These are phyloP conservation scores for Enteromius trimaculatus DNA, from an alignment of 2,797 vertebrate genomes.

Conservation along the genomic window DNA sequence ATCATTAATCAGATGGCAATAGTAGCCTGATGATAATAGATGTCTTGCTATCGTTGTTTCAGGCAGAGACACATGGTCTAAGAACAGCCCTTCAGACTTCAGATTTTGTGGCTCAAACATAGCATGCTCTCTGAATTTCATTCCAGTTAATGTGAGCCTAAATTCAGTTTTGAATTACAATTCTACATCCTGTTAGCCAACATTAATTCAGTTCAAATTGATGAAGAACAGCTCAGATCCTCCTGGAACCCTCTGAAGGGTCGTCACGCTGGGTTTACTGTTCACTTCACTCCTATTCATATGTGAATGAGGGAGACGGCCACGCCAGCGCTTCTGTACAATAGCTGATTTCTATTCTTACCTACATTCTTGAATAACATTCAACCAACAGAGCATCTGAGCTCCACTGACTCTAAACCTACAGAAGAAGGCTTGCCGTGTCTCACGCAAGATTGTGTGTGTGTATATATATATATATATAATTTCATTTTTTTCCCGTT, in stretches of 20 bases:
- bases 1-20: too few species aligned
- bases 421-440: neutral
- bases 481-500: too few species aligned
- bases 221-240: neutral
- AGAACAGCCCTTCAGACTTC: neutral
- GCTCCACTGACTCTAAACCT: neutral
- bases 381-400: neutral
- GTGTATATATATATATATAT: too few species aligned
- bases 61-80: neutral
- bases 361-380: neutral
- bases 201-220: neutral
- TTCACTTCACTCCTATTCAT: neutral
- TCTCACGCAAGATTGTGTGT: neutral
- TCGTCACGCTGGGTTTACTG: neutral
- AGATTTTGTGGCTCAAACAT: neutral
- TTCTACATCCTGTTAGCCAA: neutral
- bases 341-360: neutral
- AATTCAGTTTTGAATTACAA: neutral
- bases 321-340: neutral
- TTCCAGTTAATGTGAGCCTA: neutral
- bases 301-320: conserved; percentile 8
- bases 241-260: neutral
- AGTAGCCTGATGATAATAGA: too few species aligned
- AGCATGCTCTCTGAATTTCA: neutral
- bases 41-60: too few species aligned